These are phyloP conservation scores for Coelopa frigida DNA, from an alignment of 1,140 invertebrate genomes.

Conservation along the genomic window DNA sequence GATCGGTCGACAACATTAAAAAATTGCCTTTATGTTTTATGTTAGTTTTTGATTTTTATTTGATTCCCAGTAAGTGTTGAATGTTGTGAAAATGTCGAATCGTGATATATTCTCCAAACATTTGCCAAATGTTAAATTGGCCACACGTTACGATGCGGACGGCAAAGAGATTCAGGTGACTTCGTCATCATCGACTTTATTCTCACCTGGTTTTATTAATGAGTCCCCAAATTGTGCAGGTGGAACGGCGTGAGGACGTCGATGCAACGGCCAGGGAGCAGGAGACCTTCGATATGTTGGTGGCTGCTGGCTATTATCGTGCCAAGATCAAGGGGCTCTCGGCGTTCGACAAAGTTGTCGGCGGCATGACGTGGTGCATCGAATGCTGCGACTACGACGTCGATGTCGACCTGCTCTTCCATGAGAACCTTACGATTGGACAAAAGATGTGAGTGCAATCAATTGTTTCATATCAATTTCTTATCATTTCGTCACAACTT, in stretches of 20 bases:
- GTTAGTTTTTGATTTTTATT: too few relatives aligned
- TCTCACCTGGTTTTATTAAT: background rate
- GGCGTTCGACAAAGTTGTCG: conserved; percentile 93
- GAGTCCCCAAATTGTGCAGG: conserved; percentile 17
- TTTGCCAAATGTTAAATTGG: conserved; percentile 45
- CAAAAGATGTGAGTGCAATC: conserved; percentile 90
- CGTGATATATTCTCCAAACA: conserved; percentile 48
- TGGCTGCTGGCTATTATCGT: conserved; percentile 91
- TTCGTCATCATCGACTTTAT: background rate
- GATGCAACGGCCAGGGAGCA: conserved; percentile 83
- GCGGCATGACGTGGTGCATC: conserved; percentile 96
- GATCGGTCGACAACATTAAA: too few relatives aligned
- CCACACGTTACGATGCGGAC: conserved; percentile 46
- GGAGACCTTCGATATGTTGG: conserved; percentile 84
- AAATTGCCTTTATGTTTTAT: too few relatives aligned
- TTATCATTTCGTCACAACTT: background rate
- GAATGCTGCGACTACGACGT: conserved; percentile 92
- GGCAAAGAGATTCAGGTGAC: conserved; percentile 46
- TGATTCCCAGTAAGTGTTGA: too few relatives aligned
- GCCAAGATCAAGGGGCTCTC: conserved; percentile 89
- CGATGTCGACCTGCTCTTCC: conserved; percentile 89
- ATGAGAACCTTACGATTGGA: conserved; percentile 93
- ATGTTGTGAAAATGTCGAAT: conserved; percentile 45
- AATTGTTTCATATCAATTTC: too few relatives aligned
- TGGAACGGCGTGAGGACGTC: conserved; percentile 84